Evolutionary conservation across 1,140 invertebrate species (phyloP), one percentile per base, ranked within the genome.

Genomic region (Pogonomyrmex barbatus): DNA sequence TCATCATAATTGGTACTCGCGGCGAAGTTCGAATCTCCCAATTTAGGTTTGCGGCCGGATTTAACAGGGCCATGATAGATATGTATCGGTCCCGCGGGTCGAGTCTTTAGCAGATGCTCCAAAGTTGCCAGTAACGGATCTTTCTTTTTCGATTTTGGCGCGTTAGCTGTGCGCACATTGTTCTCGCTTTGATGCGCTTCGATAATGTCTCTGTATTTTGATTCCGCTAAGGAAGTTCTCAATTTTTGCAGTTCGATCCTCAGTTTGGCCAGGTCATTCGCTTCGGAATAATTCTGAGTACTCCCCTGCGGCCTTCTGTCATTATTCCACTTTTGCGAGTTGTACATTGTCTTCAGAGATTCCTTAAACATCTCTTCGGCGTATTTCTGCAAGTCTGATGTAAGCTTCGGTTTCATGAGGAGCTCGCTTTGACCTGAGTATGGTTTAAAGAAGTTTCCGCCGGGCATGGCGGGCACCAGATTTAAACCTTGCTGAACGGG

Each of bases 301-400:
- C 86, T 92, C 12, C 67, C 63, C 0, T 86, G 88, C 0, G 77
- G 68, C 60, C 86, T 93, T 4, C 91, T 79, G 75, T 95, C 94
- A 17, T 92, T 94, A 65, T 95, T 95, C 94, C 94, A 95, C 42
- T 95, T 95, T 8, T 95, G 94, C 0, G 94, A 93, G 45, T 94
- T 95, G 60, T 95, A 95, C 42, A 95, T 95, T 0, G 95, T 95
- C 78, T 92, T 94, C 36, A 95, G 58, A 0, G 95, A 95, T 82
- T 95, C 94, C 45, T 93, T 95, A 58, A 95, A 92, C 94, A 95
- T 95, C 65, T 95, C 94, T 62, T 95, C 93, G 0, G 94, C 95
- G 65, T 95, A 95, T 4, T 91, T 94, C 42, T 93, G 93, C 12
- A 95, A 68, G 36, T 95, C 94, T 0, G 91, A 91, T 8, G 85